Evolutionary conservation across 2,888 invertebrate genomes (phyloP).

Genomic region (Synergus gifuensis): DNA sequence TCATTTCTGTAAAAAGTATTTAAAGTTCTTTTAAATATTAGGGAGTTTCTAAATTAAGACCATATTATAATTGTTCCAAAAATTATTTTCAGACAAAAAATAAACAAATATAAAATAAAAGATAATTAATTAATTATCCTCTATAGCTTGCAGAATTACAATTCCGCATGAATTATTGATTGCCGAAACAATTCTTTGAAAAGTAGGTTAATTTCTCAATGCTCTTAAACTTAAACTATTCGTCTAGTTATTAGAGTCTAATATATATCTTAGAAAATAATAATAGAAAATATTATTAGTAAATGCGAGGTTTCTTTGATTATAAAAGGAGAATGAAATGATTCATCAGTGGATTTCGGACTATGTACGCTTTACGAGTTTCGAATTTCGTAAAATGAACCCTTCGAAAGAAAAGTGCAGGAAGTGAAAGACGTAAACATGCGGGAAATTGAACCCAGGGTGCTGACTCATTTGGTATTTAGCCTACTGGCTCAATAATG

Average conservation of each 20-base stretch:
- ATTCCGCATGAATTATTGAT: not conserved
- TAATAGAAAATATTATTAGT: no score
- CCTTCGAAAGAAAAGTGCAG: not conserved
- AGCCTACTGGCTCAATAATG: not conserved
- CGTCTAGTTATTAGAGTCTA: no score
- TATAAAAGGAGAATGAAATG: not conserved
- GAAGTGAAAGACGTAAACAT: conserved; percentile 1
- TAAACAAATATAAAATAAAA: no score
- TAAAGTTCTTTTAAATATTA: no score
- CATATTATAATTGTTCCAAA: not conserved
- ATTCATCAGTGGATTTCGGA: not conserved
- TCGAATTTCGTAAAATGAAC: not conserved
- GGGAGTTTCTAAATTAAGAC: not conserved
- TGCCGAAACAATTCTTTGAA: not conserved
- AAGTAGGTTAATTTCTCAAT: not conserved
- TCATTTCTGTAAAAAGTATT: no score
- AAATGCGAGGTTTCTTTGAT: no score
- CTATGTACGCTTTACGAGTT: not conserved
- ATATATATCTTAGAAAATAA: no score
- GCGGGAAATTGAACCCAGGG: not conserved
- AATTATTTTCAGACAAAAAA: not conserved
- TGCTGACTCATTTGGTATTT: conserved; percentile 13
- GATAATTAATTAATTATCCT: not conserved
- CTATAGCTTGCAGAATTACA: not conserved
- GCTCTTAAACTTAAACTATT: not conserved